Evolutionary conservation across 2,797 vertebrate genomes (phyloP).

Genomic region (Sternotherus odoratus): DNA sequence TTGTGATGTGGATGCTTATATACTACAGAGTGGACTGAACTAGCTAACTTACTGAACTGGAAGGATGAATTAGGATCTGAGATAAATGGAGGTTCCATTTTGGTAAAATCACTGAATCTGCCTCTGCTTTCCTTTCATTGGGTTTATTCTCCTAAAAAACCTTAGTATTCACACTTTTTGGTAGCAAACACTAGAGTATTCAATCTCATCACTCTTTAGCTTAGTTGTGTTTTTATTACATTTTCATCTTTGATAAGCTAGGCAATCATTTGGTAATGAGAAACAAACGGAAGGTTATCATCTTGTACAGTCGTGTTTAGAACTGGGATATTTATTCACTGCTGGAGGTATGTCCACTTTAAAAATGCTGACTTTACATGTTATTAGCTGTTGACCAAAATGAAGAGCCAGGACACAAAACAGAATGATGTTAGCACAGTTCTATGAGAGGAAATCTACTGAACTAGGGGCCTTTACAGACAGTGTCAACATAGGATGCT

Average conservation of each 20-base stretch:
- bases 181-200: not conserved
- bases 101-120: not conserved
- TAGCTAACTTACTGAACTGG: not conserved
- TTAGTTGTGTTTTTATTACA: not conserved
- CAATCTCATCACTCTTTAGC: not conserved
- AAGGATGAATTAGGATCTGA: not conserved
- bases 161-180: not conserved
- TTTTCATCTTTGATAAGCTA: not conserved
- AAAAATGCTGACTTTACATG: not conserved
- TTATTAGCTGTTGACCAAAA: not conserved
- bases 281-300: not conserved
- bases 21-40: not conserved
- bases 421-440: not conserved
- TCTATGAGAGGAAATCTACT: not conserved
- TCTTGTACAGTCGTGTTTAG: not conserved
- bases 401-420: not conserved
- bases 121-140: not conserved
- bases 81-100: not conserved
- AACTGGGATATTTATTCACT: not conserved
- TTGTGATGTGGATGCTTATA: not conserved
- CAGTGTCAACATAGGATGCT: not conserved
- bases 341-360: rapidly evolving
- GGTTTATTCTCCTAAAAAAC: not conserved
- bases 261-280: not conserved
- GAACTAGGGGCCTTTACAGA: not conserved